Percentiles rank a stretch among this genome's conserved stretches.
Evolutionary conservation across 2,113 vertebrate genomes (phyloP).

Genomic region (Colistium nudipinnis): DNA sequence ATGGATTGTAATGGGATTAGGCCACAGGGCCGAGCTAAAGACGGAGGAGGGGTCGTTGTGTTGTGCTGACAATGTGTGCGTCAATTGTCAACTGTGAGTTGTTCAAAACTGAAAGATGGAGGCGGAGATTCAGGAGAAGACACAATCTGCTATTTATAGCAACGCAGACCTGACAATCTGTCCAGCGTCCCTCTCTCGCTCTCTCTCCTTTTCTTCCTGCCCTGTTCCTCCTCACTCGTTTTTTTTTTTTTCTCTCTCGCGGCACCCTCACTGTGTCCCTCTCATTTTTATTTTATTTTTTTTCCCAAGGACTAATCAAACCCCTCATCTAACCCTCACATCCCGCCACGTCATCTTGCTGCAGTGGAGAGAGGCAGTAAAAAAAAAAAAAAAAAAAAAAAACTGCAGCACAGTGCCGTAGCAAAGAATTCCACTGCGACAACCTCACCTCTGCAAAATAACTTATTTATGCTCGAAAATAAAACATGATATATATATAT

Average conservation of each 20-base stretch:
- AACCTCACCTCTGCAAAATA: slow-evolving; percentile 12
- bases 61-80: slow-evolving; percentile 7
- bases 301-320: slow-evolving; percentile 27
- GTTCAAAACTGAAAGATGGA: slow-evolving; percentile 6
- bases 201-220: background rate
- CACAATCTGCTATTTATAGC: slow-evolving; percentile 61
- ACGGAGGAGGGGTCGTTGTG: slow-evolving; percentile 6
- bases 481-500: no score
- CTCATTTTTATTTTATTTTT: no score
- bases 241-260: background rate
- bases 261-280: slow-evolving; percentile 1
- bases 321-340: slow-evolving; percentile 6
- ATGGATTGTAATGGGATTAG: slow-evolving; percentile 76
- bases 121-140: slow-evolving; percentile 10
- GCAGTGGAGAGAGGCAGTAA: slow-evolving; percentile 27
- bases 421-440: background rate
- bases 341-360: slow-evolving; percentile 41
- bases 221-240: no score
- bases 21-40: slow-evolving; percentile 49
- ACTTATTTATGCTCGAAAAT: slow-evolving; percentile 10
- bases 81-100: slow-evolving; percentile 18
- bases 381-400: no score
- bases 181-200: background rate
- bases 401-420: background rate
- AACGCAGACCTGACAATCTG: slow-evolving; percentile 27